These are phyloP conservation scores for Metallyticus violacea DNA, from an alignment of 2,888 invertebrate species.

Conservation along the genomic window DNA sequence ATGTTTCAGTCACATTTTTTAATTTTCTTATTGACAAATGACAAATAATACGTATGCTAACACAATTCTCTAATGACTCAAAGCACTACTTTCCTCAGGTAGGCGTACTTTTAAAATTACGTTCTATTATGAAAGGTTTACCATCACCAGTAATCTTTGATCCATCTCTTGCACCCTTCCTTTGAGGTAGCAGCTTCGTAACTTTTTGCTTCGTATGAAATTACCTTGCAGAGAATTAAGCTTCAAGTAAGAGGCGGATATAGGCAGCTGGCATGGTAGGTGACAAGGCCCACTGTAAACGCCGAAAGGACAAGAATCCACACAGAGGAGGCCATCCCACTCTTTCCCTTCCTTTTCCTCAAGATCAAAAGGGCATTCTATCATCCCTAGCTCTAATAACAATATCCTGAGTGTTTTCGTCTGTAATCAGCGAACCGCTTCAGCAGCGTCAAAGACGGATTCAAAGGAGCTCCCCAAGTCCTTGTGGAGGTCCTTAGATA, in stretches of 20 bases:
- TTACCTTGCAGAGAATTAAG: background rate
- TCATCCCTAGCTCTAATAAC: background rate
- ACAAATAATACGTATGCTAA: no score
- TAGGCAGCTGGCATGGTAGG: background rate
- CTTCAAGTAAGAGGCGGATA: background rate
- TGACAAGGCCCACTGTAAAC: background rate
- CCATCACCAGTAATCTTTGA: background rate
- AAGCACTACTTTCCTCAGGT: background rate
- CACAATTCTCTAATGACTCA: no score
- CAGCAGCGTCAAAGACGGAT: background rate
- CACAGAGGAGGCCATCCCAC: background rate
- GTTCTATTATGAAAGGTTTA: background rate
- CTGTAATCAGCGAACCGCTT: background rate
- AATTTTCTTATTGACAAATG: no score
- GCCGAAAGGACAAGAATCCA: background rate
- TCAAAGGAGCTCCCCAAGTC: background rate
- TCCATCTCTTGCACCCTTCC: background rate
- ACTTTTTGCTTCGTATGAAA: background rate
- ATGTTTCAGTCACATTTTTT: no score
- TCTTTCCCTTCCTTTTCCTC: background rate
- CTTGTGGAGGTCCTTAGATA: background rate
- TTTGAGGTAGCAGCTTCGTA: background rate
- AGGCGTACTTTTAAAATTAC: background rate
- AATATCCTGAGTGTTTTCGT: background rate
- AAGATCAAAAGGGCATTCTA: background rate